These are phyloP conservation scores for Rhynchomys soricoides DNA, from an alignment of 2,113 vertebrate genomes.

Conservation along the genomic window DNA sequence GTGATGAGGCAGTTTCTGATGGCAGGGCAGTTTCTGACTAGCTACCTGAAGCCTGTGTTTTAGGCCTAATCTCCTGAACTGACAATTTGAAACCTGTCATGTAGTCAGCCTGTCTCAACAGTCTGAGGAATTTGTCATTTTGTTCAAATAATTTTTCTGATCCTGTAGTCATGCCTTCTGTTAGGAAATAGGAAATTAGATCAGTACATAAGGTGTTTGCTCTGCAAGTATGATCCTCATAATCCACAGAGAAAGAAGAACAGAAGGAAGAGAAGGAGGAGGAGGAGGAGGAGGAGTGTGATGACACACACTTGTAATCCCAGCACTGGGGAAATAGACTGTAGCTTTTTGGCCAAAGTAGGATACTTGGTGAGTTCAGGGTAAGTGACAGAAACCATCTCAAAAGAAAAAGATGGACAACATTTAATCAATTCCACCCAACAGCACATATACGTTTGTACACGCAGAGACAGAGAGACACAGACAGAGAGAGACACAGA, in stretches of 20 bases:
- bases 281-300: not conserved
- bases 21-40: too few species aligned
- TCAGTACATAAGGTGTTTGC: not conserved
- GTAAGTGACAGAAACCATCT: not conserved
- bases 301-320: not conserved
- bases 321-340: not conserved
- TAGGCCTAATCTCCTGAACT: too few species aligned
- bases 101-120: too few species aligned
- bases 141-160: not conserved
- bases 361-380: not conserved
- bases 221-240: not conserved
- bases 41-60: too few species aligned
- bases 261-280: not conserved
- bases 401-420: not conserved
- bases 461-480: not conserved
- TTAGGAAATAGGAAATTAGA: not conserved
- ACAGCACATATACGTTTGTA: not conserved
- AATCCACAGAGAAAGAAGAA: not conserved
- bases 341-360: not conserved
- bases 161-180: not conserved
- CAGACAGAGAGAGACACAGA: too few species aligned
- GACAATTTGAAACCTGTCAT: too few species aligned
- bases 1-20: too few species aligned
- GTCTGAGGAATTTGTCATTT: not conserved
- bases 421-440: not conserved